Base-by-base conservation (phyloP, 2,113 vertebrate genomes). In the Chascanopsetta lugubris region DNA sequence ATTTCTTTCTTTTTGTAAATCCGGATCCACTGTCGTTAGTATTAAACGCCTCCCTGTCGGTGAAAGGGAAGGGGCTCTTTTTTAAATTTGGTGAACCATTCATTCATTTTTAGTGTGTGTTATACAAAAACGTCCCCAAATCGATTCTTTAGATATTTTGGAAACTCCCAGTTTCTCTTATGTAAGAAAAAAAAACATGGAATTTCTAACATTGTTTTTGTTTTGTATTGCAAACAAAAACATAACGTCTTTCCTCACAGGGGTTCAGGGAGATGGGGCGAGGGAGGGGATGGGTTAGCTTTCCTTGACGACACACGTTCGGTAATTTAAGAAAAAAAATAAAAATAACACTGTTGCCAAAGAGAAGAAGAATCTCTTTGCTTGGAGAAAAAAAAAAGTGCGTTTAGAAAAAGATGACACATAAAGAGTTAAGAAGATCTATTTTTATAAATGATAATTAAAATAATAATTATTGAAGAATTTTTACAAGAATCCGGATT, bases 401-500 rank as follows among this genome's bases (percentile, higher is more conserved):
- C 92, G 90, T 98, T 98, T 98, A 97, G 96, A 99, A 97, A 97
- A 95, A 89, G 77, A 88, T 84, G 92, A 92, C n/a, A 93, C 92
- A 93, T 92, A 93, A 92, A 93, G 88, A 93, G 90, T 97, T n/a
- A 97, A 97, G 95, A 97, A 97, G 94, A 98, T 98, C 97, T 98
- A 99, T 98, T 98, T 99, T 98, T 99, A 98, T 99, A 99, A 98
- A 97, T 97, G 97, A 93, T 92, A 79, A 93, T 92, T 93, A 91
- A 93, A 92, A 92, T 87, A 92, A 92, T 88, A 91, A 93, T 85
- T 94, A 94, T 92, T 97, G 96, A 97, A 97, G 96, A 98, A 99
- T 98, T 99, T 99, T 98, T 99, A 99, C 97, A 97, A 95, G 96
- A 98, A 98, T 97, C 97, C 98, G 97, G 97, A 99, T 99, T 99